Conservation (phyloP, 2,888 invertebrate species). For the Furcula furcula region DNA sequence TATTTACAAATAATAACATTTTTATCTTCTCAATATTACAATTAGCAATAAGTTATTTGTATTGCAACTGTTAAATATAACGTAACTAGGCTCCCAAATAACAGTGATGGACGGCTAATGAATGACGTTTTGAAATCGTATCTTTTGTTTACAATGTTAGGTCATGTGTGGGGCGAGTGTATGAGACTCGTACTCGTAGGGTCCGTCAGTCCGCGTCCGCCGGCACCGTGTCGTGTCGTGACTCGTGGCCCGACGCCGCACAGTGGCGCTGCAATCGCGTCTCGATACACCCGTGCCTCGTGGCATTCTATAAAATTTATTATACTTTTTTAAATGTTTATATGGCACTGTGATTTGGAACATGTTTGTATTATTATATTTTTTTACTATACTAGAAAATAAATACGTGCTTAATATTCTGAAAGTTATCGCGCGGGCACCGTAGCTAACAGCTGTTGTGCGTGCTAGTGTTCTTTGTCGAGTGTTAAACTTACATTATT, state of each 20-base stretch:
- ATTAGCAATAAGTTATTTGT: constrained; percentile 16
- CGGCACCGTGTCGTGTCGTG: constrained; percentile 30
- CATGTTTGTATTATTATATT: constrained; percentile 12
- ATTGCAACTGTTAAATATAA: too few species aligned
- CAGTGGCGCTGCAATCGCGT: constrained; percentile 20
- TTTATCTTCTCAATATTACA: too few species aligned
- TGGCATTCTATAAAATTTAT: constrained; percentile 32
- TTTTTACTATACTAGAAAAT: constrained; percentile 1
- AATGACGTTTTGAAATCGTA: constrained; percentile 10
- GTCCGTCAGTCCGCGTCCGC: constrained; percentile 40
- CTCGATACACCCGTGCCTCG: constrained; percentile 22
- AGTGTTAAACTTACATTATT: background rate
- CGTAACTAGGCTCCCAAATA: too few species aligned
- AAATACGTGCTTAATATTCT: background rate
- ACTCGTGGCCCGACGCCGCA: constrained; percentile 14
- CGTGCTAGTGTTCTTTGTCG: constrained; percentile 15
- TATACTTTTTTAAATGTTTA: constrained; percentile 4
- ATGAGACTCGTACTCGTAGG: constrained; percentile 12
- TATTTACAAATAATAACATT: too few species aligned
- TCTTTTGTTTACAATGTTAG: constrained; percentile 30
- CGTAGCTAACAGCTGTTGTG: constrained; percentile 30
- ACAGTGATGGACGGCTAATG: too few species aligned
- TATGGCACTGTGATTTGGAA: constrained; percentile 20
- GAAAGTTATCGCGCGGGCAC: constrained; percentile 10
- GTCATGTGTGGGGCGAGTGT: constrained; percentile 19